Evolutionary conservation across 2,797 vertebrate genomes (phyloP).

Genomic region (Helarctos malayanus): DNA sequence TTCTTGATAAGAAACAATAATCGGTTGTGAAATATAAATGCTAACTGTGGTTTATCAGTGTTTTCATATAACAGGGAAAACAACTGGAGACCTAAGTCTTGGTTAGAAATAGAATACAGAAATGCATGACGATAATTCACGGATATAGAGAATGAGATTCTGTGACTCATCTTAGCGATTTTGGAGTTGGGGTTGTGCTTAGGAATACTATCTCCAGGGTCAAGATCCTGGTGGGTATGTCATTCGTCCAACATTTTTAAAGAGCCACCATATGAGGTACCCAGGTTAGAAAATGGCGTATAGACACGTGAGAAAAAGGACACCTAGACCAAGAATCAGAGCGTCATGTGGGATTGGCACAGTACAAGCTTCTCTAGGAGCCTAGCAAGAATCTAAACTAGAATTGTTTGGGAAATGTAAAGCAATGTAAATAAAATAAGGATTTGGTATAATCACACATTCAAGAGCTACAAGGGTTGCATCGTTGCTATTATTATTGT

Average conservation of each 20-base stretch:
- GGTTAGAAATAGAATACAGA: conserved; percentile 35
- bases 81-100: background rate
- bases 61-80: background rate
- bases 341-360: fast-evolving
- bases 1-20: background rate
- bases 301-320: background rate
- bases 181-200: background rate
- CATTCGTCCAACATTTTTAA: background rate
- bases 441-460: background rate
- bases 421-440: background rate
- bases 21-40: conserved; percentile 2
- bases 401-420: background rate
- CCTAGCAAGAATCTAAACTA: background rate
- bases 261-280: background rate
- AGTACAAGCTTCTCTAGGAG: background rate
- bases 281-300: background rate
- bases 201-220: background rate
- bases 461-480: background rate
- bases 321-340: background rate
- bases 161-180: background rate
- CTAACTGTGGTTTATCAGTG: background rate
- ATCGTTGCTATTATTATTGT: background rate
- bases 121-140: background rate
- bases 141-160: background rate
- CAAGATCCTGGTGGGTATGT: background rate